Evolutionary conservation across 1,140 invertebrate species (phyloP).

Genomic region (Holotrichia oblita): DNA sequence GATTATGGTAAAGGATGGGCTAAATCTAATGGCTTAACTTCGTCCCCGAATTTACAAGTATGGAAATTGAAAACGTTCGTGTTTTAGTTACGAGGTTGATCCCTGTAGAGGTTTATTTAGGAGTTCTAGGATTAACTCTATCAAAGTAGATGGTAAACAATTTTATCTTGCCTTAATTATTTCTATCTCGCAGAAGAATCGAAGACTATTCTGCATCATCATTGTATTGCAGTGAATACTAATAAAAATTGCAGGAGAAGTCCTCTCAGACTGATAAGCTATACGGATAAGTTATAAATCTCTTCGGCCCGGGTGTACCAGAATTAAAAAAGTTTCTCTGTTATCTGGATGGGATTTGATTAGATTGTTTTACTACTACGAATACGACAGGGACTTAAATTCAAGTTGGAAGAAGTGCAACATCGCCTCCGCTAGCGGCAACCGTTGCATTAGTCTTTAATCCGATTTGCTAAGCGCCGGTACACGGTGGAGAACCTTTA

Average conservation of each 20-base stretch:
- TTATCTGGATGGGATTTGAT: not conserved
- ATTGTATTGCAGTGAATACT: not conserved
- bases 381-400: not conserved
- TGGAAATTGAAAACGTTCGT: conserved; percentile 3
- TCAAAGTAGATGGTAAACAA: too few species aligned
- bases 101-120: too few species aligned
- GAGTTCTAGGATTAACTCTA: too few species aligned
- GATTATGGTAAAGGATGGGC: conserved; percentile 24
- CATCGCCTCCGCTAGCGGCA: not conserved
- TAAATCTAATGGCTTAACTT: conserved; percentile 19
- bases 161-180: too few species aligned
- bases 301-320: not conserved
- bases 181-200: too few species aligned
- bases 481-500: not conserved
- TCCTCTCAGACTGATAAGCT: not conserved
- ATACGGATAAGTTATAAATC: not conserved
- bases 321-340: conserved; percentile 8
- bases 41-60: conserved; percentile 20
- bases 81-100: not conserved
- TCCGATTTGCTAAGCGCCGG: not conserved
- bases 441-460: not conserved
- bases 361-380: conserved; percentile 1
- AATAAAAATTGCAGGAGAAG: not conserved
- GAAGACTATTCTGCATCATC: too few species aligned
- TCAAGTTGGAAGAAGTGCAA: not conserved